These are phyloP conservation scores for Scaptomyza polygonia DNA, from an alignment of 2,888 invertebrate genomes.

Conservation along the genomic window DNA sequence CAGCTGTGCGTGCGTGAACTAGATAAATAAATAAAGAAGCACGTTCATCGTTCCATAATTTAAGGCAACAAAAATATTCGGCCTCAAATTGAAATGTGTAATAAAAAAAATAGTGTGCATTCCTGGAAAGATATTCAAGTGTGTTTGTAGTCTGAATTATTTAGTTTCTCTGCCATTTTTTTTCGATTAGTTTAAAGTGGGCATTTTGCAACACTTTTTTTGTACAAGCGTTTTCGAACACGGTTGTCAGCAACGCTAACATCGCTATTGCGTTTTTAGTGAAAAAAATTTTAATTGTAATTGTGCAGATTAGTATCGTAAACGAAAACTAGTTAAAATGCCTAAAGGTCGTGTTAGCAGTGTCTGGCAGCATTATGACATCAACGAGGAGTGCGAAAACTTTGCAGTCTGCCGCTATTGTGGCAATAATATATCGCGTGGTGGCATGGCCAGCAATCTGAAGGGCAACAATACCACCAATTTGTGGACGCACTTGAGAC, in stretches of 20 bases:
- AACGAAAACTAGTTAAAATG: conserved; percentile 43
- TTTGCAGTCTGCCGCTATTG: conserved; percentile 71
- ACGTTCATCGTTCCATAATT: not conserved
- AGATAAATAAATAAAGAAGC: not conserved
- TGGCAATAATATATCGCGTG: conserved; percentile 74
- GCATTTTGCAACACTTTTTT: conserved; percentile 46
- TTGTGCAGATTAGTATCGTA: conserved; percentile 27
- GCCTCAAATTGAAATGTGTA: not conserved
- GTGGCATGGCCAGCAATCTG: conserved; percentile 71
- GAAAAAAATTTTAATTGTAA: conserved; percentile 26
- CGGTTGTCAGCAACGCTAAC: conserved; percentile 63
- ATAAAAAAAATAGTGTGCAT: not conserved
- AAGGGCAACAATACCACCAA: conserved; percentile 70
- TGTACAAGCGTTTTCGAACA: conserved; percentile 38
- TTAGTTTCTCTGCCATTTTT: conserved; percentile 26
- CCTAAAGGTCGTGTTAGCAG: conserved; percentile 69
- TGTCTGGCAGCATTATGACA: conserved; percentile 71
- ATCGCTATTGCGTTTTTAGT: conserved; percentile 64
- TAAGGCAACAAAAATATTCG: not conserved
- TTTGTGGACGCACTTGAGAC: conserved; percentile 66
- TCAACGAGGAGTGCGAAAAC: conserved; percentile 69
- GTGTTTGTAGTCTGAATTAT: not conserved
- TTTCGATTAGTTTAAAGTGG: conserved; percentile 4
- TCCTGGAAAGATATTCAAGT: not conserved
- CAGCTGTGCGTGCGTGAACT: conserved; percentile 17